Conservation (phyloP, 2,797 vertebrate species). For the Pterois miles region DNA sequence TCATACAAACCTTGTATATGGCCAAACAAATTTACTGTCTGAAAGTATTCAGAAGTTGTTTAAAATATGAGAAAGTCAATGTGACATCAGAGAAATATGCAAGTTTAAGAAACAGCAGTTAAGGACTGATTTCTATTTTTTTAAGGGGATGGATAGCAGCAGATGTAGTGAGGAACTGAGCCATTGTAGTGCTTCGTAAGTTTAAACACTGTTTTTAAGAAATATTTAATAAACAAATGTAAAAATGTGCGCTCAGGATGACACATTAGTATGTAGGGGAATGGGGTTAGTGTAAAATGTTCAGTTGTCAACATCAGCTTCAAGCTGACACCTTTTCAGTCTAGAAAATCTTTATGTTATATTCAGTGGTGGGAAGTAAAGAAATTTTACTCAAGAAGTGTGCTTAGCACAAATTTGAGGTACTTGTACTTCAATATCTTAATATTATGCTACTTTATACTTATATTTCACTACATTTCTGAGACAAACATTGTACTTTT, state of each 20-base stretch:
- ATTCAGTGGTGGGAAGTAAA: neutral
- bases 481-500: too few relatives aligned
- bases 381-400: neutral
- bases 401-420: neutral
- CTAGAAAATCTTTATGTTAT: neutral
- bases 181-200: neutral
- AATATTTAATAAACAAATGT: too few relatives aligned
- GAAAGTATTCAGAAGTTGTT: neutral
- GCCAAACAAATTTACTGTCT: neutral
- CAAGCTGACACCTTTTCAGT: neutral
- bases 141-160: neutral
- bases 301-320: too few relatives aligned
- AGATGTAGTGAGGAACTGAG: neutral
- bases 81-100: neutral
- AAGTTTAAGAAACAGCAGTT: neutral
- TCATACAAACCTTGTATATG: neutral
- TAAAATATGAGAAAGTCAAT: neutral
- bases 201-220: too few relatives aligned
- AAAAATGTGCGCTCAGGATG: neutral
- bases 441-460: too few relatives aligned
- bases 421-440: neutral
- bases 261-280: neutral
- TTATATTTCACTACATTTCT: too few relatives aligned
- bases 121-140: neutral
- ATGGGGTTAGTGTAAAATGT: neutral